phyloP scores from a whole-genome alignment of 2,888 invertebrate genomes.

The Scaptomyza polygonia region DNA sequence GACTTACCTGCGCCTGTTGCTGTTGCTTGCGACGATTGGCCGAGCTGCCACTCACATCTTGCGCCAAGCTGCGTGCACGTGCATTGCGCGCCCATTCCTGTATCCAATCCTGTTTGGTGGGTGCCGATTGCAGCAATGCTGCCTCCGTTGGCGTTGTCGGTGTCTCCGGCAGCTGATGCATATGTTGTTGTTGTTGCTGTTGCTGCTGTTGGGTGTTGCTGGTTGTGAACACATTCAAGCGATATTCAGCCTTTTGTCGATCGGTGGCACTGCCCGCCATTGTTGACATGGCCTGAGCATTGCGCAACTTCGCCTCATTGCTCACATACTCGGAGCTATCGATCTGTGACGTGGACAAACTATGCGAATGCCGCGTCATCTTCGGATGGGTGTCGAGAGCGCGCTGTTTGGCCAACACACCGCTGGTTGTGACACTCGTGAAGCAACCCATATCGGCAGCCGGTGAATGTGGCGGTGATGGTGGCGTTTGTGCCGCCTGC shows the following conservation, averaged over 20 bases:
- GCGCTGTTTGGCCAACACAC: constrained; percentile 87
- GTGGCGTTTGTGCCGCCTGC: constrained; percentile 69
- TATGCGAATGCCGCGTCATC: constrained; percentile 85
- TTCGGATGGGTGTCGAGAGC: constrained; percentile 83
- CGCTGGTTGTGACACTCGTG: constrained; percentile 90
- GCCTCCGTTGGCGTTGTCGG: constrained; percentile 80
- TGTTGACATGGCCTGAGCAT: constrained; percentile 67
- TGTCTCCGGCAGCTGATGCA: constrained; percentile 73
- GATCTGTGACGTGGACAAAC: constrained; percentile 89
- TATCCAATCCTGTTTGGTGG: constrained; percentile 86
- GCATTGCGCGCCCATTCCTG: constrained; percentile 88
- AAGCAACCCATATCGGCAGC: constrained; percentile 86
- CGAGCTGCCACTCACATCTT: constrained; percentile 61
- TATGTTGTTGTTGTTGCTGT: constrained; percentile 40
- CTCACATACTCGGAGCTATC: constrained; percentile 87
- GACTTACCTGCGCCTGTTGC: constrained; percentile 58
- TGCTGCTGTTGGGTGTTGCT: constrained; percentile 74
- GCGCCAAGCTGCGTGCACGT: constrained; percentile 82
- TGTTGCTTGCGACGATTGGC: constrained; percentile 66
- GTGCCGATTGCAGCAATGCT: constrained; percentile 81
- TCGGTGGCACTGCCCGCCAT: constrained; percentile 81
- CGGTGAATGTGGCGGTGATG: constrained; percentile 70
- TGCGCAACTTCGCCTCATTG: constrained; percentile 81
- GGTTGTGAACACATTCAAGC: constrained; percentile 82
- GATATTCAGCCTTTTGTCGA: constrained; percentile 84